Percentiles rank a stretch among this genome's conserved stretches.
Evolutionary conservation across 2,113 vertebrate genomes (phyloP).

Genomic region (Phoxinus phoxinus): DNA sequence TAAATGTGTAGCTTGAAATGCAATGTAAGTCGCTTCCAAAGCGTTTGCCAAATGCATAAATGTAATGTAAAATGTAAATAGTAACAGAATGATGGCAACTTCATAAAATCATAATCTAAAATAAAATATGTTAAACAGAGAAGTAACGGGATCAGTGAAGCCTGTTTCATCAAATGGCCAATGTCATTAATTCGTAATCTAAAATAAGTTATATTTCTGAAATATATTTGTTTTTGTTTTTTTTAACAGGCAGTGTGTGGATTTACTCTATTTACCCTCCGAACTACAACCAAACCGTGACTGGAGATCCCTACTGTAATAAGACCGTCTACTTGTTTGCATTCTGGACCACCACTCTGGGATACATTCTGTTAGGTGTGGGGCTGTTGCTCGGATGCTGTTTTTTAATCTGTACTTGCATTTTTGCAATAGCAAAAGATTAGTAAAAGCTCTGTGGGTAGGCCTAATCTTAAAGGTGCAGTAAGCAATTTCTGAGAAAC

Average conservation of each 20-base stretch:
- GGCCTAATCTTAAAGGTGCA: too few relatives aligned
- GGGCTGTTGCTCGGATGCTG: constrained; percentile 26
- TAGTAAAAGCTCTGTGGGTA: neutral
- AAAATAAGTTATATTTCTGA: neutral
- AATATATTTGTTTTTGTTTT: neutral
- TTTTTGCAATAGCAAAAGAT: neutral
- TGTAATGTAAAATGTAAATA: too few relatives aligned
- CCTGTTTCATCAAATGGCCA: neutral
- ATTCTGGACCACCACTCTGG: constrained; percentile 72
- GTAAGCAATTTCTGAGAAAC: too few relatives aligned
- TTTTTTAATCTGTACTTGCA: neutral
- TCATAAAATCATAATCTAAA: too few relatives aligned
- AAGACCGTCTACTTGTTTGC: constrained; percentile 73
- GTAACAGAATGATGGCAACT: too few relatives aligned
- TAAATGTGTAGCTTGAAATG: too few relatives aligned
- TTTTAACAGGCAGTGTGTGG: constrained; percentile 74
- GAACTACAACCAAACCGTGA: constrained; percentile 60
- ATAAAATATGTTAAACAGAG: neutral
- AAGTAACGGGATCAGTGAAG: neutral
- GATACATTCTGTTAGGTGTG: constrained; percentile 62
- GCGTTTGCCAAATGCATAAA: too few relatives aligned
- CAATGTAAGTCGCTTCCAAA: too few relatives aligned
- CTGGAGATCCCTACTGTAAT: constrained; percentile 59
- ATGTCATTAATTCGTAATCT: neutral
- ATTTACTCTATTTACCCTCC: constrained; percentile 77